Base-by-base conservation (phyloP, 37 sponge, comb jelly and placozoan genomes). In the Cliona cf. orientalis region DNA sequence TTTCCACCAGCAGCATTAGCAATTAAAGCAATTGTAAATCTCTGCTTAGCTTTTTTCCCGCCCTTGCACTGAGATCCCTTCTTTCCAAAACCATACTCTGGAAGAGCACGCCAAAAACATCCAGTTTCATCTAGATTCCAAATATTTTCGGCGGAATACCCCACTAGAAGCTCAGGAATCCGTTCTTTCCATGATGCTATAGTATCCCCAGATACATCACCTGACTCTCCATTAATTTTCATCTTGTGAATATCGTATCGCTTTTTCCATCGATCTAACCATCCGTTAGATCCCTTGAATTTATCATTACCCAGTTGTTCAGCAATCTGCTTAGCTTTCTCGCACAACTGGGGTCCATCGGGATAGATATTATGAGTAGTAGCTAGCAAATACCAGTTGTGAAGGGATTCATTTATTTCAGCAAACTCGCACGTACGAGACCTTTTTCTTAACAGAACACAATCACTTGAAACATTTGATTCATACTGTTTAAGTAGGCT, bases 271-370 rank as follows among this genome's bases (percentile, higher is more conserved):
- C 58, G 42, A 40, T 70, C 84, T 35, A 89, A 71, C 91, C 91
- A 90, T 32, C 91, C 91, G 80, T 84, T 90, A 35, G 81, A 85
- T 41, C 81, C 85, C 60, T 79, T 86, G 68, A 91, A 91, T 33
- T 81, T 79, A 64, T 38, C 80, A 23, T 79, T 21, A 72, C 72
- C 53, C 34, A 91, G 67, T 28, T 45, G 64, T 0, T 55, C 64
- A 57, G 78, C 86, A 64, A 82, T 91, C 76, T 86, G 55, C 42
- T 60, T 86, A 36, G 83, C 91, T 66, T 91, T 81, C 61, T 86
- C 91, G 71, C 42, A 28, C n/a, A 91, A 79, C 22, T 66, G 58
- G 61, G 80, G 66, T 26, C 87, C 75, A 72, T 29, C 23, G 2
- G 87, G 87, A 74, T 71, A 86, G 62, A 89, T 89, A 21, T 78